Conservation (phyloP, 1,140 invertebrate species). For the Leptopilina clavipes region DNA sequence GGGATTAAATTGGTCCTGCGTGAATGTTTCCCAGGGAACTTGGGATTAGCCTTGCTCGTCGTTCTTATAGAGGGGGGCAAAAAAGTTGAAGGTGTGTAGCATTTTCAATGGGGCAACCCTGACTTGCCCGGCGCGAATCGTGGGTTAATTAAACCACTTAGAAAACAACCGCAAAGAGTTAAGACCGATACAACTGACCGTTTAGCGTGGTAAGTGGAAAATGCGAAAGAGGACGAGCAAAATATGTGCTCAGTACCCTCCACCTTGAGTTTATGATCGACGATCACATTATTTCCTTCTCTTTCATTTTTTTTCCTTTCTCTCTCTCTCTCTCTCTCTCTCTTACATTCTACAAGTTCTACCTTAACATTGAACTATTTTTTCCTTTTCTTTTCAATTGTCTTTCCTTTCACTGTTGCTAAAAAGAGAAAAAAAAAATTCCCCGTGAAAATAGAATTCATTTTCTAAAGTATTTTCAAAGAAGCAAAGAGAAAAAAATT, state of each 20-base stretch:
- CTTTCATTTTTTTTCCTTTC: background rate
- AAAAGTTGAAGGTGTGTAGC: conserved; percentile 29
- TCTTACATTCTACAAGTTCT: background rate
- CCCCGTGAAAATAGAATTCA: no score
- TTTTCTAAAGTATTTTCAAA: background rate
- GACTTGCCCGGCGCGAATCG: conserved; percentile 39
- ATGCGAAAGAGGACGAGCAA: conserved; percentile 28
- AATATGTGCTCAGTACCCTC: conserved; percentile 30
- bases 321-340: no score
- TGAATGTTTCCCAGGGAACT: conserved; percentile 30
- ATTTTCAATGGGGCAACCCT: conserved; percentile 30
- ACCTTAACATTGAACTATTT: background rate
- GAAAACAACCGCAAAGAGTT: conserved; percentile 47
- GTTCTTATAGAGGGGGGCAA: background rate
- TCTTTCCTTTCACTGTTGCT: background rate
- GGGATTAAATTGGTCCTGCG: background rate
- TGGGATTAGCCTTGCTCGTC: conserved; percentile 29
- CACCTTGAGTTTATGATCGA: conserved; percentile 40
- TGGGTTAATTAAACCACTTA: conserved; percentile 59
- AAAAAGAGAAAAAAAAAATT: background rate
- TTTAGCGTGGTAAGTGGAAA: conserved; percentile 37
- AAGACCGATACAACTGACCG: conserved; percentile 36
- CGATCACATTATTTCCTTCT: conserved; percentile 35
- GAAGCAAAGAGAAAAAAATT: no score
- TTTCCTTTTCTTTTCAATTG: background rate